Base-by-base conservation (phyloP, 2,888 invertebrate genomes). In the Athetis lepigone region DNA sequence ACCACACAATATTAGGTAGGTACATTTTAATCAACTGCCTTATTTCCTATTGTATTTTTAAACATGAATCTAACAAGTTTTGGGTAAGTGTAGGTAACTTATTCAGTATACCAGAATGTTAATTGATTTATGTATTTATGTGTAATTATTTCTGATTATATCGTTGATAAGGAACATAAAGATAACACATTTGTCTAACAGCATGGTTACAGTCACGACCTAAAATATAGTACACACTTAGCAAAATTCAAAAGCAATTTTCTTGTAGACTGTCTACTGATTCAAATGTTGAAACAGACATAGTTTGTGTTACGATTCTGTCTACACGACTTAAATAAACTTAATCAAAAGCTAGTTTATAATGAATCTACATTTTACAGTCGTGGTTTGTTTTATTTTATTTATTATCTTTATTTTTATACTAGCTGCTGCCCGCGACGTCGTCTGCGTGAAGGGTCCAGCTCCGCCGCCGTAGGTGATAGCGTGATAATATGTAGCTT, bases 101-200 rank as follows among this genome's bases (percentile, higher is more conserved):
- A 39, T 33, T 16, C 33, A 40, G 19, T 25, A 33, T 40, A 47
- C 23, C 19, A 45, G 19, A 33, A 33, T 49, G 39, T 25, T 40
- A 47, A 47, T 16, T 8, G 9, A 47, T 40, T 40, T 19, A 46
- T 33, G 7, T 19, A 29, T 27, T 27, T 27, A 27, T 27, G 8
- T 9, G 23, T 33, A 33, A 47, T 40, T 63, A 29, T 61, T n/a
- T 21, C 8, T 45, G 27, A 43, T 9, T 29, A 13, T 16, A 19
- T 33, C 27, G 19, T 61, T 42, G 33, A 49, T 61, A 61, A 49
- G 25, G 19, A 40, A 61, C 63, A 25, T 46, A 62, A 61, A 61
- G 62, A 59, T 39, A 46, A 39, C n/a, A 19, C n/a, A 27, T 33
- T 6, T n/a, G 59, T 43, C 19, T 16, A 29, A 23, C 29, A 13